Base-by-base conservation (phyloP, 2,797 vertebrate genomes). In the Xerus rutilus region DNA sequence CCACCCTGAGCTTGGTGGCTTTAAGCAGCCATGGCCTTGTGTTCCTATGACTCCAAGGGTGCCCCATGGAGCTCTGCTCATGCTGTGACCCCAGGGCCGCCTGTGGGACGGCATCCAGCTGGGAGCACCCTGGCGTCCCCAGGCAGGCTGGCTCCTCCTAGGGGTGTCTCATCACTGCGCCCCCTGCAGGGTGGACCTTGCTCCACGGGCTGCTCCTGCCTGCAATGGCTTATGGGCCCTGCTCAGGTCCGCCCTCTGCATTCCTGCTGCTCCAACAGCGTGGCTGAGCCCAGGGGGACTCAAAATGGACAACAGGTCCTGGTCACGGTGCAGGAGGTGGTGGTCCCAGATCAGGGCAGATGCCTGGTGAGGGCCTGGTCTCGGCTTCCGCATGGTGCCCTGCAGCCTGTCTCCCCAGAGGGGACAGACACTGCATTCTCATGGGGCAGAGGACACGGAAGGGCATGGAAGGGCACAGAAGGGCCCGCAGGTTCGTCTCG, bases 271-370 rank as follows among this genome's bases (percentile, higher is more conserved):
- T 43, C 9, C 3, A 10, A 11, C 11, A 8, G 39, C 13, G 59
- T 7, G 49, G 21, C 77, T 6, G 21, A 23, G 78, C 13, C 15
- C 39, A 3, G 39, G 14, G 23, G n/a, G 10, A 8, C 2, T 7
- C 5, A 9, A 1, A 4, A 39, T 7, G 0, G 4, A 7, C 11
- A 21, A 5, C 13, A 0, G 5, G 7, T 15, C 13, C 32, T 43
- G 35, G 54, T 25, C 54, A 43, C 2, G 6, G 52, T 23, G 3
- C n/a, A 12, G 6, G 11, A 5, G 35, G 18, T 20, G 0, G 32
- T 1, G 21, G 49, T 13, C 32, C 18, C 21, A 12, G 52, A 3
- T 59, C n/a, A 14, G 23, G 52, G 49, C 52, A 47, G 25, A 23
- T 5, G 25, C 13, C 14, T 45, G 17, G 2, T 74, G 72, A 79